These are phyloP conservation scores for Metalampra italica DNA, from an alignment of 2,888 invertebrate species.

Conservation along the genomic window DNA sequence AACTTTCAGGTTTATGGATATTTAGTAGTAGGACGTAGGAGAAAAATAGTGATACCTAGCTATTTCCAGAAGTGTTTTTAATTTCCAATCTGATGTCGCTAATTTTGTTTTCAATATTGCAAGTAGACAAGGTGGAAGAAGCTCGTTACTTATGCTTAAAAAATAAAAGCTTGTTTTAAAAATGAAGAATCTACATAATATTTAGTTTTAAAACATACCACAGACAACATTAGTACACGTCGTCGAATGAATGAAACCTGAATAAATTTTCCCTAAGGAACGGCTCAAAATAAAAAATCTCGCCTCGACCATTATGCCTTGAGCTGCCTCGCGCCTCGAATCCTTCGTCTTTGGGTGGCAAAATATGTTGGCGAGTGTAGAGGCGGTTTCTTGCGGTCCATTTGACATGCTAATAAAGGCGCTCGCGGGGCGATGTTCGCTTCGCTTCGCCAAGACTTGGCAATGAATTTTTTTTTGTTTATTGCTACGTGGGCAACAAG, in stretches of 20 bases:
- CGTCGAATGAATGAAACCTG: slow-evolving; percentile 21
- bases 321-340: slow-evolving; percentile 7
- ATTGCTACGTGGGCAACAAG: too few relatives aligned
- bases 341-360: slow-evolving; percentile 15
- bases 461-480: not conserved
- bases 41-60: too few relatives aligned
- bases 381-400: slow-evolving; percentile 23
- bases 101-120: too few relatives aligned
- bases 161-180: too few relatives aligned
- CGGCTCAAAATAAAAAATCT: slow-evolving; percentile 22
- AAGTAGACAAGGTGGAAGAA: too few relatives aligned
- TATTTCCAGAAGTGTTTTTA: too few relatives aligned
- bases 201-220: not conserved
- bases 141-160: too few relatives aligned
- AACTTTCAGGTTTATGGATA: too few relatives aligned
- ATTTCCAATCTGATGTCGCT: too few relatives aligned
- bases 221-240: slow-evolving; percentile 26
- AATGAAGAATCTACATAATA: too few relatives aligned
- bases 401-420: slow-evolving; percentile 33
- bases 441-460: slow-evolving; percentile 6
- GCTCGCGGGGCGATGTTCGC: not conserved
- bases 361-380: slow-evolving; percentile 14
- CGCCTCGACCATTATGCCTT: slow-evolving; percentile 14
- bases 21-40: too few relatives aligned
- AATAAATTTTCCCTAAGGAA: slow-evolving; percentile 7